Evolutionary conservation across 2,888 invertebrate genomes (phyloP), one percentile per base, ranked within the genome.

Genomic region (Conchocele bisecta): DNA sequence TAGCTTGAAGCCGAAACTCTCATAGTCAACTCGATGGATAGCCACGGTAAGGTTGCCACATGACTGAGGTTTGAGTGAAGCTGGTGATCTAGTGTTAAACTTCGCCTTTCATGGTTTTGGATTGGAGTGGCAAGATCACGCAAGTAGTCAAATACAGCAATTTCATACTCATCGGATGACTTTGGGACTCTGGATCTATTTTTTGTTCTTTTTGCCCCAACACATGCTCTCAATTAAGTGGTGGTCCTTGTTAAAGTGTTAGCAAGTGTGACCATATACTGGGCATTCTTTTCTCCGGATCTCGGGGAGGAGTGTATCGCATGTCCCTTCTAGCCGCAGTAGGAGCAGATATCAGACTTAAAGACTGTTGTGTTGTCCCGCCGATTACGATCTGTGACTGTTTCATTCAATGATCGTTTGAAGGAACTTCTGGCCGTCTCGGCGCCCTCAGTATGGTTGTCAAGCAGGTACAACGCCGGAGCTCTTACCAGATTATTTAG

Each of bases 11-110:
- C 81, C 79, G n/a, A 80, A 57, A 1, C 37, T 33, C 11, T 46
- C n/a, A 41, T 70, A 72, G 63, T 80, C 78, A 3, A 67, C 31
- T 3, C 51, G 42, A 11, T 35, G 13, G n/a, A 73, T 64, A 78
- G 75, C 48, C 79, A 79, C 4, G 82, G 63, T 46, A 70, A 44
- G 4, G 81, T 75, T 9, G 44, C 13, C 9, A 33, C 24, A 29
- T 26, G 48, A 1, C 63, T 37, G 13, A 22, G 76, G 63, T 33
- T 46, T 24, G 75, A 48, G 56, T 75, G 79, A 2, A 79, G 46
- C 50, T 83, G 78, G 50, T 81, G 82, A 37, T 81, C 77, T 9
- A 78, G 70, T 48, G 51, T 28, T n/a, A 48, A 20, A 1, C 71
- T 66, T 15, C 79, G 72, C 31, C 31, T 22, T 33, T 59, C 59